Conservation (phyloP, 1,140 invertebrate species). For the Anagrus nilaparvatae region DNA sequence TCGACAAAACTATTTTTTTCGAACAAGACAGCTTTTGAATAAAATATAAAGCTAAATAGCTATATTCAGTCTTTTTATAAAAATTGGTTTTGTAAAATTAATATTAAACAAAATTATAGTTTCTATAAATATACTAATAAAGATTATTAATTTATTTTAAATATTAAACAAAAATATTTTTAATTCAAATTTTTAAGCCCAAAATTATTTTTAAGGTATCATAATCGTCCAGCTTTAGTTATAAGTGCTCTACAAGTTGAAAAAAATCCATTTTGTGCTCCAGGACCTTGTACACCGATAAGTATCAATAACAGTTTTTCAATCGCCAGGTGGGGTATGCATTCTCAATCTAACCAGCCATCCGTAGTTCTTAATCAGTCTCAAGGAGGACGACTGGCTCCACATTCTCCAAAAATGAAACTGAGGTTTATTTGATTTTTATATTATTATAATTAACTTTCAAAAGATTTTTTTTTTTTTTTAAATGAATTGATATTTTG, state of each 20-base stretch:
- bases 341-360: slow-evolving; percentile 42
- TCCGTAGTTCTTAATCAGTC: slow-evolving; percentile 41
- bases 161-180: no score
- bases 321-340: slow-evolving; percentile 42
- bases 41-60: no score
- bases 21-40: no score
- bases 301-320: slow-evolving; percentile 38
- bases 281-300: slow-evolving; percentile 55
- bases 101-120: no score
- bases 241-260: slow-evolving; percentile 88
- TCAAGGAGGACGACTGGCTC: slow-evolving; percentile 46
- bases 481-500: no score
- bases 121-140: no score
- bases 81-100: no score
- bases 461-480: no score
- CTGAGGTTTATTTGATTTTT: slow-evolving; percentile 56
- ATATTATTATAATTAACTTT: slow-evolving; percentile 31
- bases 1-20: no score
- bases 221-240: slow-evolving; percentile 84
- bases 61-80: no score
- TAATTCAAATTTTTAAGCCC: no score
- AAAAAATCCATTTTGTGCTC: slow-evolving; percentile 80
- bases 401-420: slow-evolving; percentile 84
- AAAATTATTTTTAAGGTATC: slow-evolving; percentile 62
- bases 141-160: no score